A percentile compares a stretch with the other conserved stretches of the same genome.
phyloP scores from a whole-genome alignment of 2,797 vertebrate genomes.

The Florisuga fusca region DNA sequence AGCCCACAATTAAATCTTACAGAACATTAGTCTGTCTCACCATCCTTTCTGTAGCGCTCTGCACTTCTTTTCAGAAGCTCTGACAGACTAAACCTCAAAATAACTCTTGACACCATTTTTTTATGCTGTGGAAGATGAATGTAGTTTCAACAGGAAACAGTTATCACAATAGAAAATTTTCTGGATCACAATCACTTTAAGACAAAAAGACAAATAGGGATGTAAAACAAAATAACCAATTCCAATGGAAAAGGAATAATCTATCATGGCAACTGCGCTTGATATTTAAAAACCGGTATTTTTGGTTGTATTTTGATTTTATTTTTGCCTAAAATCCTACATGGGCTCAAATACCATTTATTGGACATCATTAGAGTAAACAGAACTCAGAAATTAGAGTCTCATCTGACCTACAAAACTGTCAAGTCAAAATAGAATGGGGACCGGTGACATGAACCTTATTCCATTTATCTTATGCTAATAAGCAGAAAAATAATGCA shows the following conservation, averaged over 20 bases:
- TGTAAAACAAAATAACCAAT: neutral
- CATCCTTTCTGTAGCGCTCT: neutral
- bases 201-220: neutral
- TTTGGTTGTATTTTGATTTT: neutral
- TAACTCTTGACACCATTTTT: neutral
- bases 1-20: neutral
- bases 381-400: slow-evolving; percentile 74
- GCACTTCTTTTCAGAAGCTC: neutral
- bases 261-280: neutral
- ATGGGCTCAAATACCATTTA: slow-evolving; percentile 47
- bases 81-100: neutral
- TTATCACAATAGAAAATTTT: neutral
- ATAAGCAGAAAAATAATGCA: slow-evolving; percentile 68
- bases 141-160: neutral
- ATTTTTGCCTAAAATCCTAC: neutral
- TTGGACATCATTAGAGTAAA: slow-evolving; percentile 75
- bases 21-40: neutral
- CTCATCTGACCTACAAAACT: slow-evolving; percentile 76
- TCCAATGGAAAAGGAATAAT: neutral
- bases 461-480: slow-evolving; percentile 68
- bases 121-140: neutral
- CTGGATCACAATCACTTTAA: neutral
- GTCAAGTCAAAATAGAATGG: slow-evolving; percentile 72
- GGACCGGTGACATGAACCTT: slow-evolving; percentile 54
- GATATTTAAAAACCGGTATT: neutral